Evolutionary conservation across 2,797 vertebrate genomes (phyloP), one percentile per base, ranked within the genome.

Genomic region (Tragopan temminckii): DNA sequence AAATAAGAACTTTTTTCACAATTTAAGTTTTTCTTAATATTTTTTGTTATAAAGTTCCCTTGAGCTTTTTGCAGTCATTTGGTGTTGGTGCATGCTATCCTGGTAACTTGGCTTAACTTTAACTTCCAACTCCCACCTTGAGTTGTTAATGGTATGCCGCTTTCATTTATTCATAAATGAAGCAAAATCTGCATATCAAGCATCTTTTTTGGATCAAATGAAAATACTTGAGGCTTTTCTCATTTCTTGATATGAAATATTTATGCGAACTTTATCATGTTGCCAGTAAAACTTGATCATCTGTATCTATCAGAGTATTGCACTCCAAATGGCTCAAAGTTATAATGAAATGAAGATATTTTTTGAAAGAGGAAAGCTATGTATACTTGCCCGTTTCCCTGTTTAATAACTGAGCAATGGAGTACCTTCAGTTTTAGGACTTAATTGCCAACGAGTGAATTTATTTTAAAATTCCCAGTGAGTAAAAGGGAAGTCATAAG

Each of bases 401-500:
- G 13, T 40, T 88, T 13, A 58, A 36, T 19, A 31, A 3, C 1
- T 6, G 48, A 55, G 5, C 6, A 1, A 1, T 21, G 63, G 29
- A 35, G 23, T 42, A 29, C 11, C 50, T 88, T 42, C 20, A 3
- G 0, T 43, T 62, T 35, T 12, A 5, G 9, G 46, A 17, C 61
- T 9, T 35, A 40, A 18, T 6, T 43, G n/a, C 35, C 29, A 40
- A 1, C n/a, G 7, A 35, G 13, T 9, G 35, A 43, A 64, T 35
- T 45, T 53, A 23, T 27, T 84, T 63, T 0, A 14, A 19, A 46
- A 68, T 19, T 17, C 31, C 31, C 4, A 4, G 3, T 6, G 6
- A 74, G 9, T 6, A 5, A 13, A 76, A 62, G 35, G 27, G 15
- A 27, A 58, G 13, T 7, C 2, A 0, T 2, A 7, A 62, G 18